Conservation (phyloP, 2,797 vertebrate species). For the Philypnodon macrostomus region DNA sequence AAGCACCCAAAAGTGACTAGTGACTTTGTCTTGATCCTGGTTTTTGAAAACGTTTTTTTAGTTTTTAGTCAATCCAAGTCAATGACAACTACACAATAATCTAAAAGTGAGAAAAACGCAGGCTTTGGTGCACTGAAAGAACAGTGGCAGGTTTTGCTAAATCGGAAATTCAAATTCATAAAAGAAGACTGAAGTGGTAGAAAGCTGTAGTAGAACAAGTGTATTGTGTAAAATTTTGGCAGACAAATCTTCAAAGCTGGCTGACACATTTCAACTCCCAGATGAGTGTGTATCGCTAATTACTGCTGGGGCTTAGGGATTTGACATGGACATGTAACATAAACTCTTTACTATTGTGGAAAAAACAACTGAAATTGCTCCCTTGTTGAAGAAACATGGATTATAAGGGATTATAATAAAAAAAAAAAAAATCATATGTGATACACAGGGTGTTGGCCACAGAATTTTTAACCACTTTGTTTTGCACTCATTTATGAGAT, state of each 20-base stretch:
- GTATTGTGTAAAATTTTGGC: not conserved
- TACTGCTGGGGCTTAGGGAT: conserved; percentile 31
- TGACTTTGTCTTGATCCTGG: no score
- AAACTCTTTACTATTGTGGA: conserved; percentile 15
- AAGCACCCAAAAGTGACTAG: no score
- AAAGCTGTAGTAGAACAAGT: not conserved
- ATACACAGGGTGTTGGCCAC: not conserved
- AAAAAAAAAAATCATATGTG: not conserved
- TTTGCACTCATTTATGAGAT: not conserved
- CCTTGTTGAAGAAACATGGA: conserved; percentile 11
- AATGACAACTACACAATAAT: not conserved
- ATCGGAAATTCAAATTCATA: not conserved
- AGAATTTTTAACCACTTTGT: not conserved
- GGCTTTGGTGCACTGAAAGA: no score
- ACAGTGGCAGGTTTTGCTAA: not conserved
- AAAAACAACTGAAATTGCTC: conserved; percentile 8
- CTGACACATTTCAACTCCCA: conserved; percentile 13
- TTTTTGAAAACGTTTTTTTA: no score
- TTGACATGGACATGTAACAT: conserved; percentile 28
- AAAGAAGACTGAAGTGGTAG: not conserved
- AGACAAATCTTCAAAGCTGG: conserved; percentile 6
- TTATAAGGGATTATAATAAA: conserved; percentile 30
- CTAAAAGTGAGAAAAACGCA: no score
- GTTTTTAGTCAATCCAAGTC: no score
- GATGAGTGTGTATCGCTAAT: conserved; percentile 28